Conservation (phyloP, 1,140 invertebrate species). For the Sminthurides bifidus region DNA sequence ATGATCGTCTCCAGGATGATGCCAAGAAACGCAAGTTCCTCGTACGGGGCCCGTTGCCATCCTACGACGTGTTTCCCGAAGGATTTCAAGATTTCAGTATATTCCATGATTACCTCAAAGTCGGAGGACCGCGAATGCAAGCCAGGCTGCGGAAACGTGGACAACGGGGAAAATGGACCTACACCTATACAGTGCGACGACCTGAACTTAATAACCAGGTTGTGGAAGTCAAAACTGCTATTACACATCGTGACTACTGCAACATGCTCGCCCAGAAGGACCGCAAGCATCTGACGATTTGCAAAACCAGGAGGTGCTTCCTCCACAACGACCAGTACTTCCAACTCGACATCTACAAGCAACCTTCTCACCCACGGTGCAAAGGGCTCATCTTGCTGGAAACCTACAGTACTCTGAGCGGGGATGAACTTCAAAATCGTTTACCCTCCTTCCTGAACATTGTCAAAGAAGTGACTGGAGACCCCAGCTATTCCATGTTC, state of each 20-base stretch:
- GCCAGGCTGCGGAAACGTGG: conserved; percentile 86
- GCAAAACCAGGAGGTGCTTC: conserved; percentile 89
- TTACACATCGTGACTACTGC: conserved; percentile 85
- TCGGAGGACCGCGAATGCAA: conserved; percentile 74
- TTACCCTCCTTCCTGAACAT: conserved; percentile 80
- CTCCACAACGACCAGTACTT: conserved; percentile 87
- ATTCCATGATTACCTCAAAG: conserved; percentile 92
- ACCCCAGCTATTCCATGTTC: conserved; percentile 93
- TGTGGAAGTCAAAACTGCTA: conserved; percentile 87
- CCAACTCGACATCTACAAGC: conserved; percentile 51
- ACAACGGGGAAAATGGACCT: conserved; percentile 58
- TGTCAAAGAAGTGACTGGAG: conserved; percentile 79
- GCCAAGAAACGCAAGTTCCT: conserved; percentile 90
- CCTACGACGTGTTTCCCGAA: conserved; percentile 64
- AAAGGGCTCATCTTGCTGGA: conserved; percentile 82
- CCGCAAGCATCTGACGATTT: conserved; percentile 83
- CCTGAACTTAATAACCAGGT: conserved; percentile 78
- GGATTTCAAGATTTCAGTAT: conserved; percentile 92
- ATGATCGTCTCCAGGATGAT: conserved; percentile 76
- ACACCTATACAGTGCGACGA: conserved; percentile 69
- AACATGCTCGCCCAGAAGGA: conserved; percentile 85
- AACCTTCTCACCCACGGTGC: conserved; percentile 48
- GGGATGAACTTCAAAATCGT: conserved; percentile 54
- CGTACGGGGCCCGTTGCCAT: conserved; percentile 56
- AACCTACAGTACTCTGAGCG: conserved; percentile 77